These are phyloP conservation scores for Tachystola acroxantha DNA, from an alignment of 2,888 invertebrate genomes.

Conservation along the genomic window DNA sequence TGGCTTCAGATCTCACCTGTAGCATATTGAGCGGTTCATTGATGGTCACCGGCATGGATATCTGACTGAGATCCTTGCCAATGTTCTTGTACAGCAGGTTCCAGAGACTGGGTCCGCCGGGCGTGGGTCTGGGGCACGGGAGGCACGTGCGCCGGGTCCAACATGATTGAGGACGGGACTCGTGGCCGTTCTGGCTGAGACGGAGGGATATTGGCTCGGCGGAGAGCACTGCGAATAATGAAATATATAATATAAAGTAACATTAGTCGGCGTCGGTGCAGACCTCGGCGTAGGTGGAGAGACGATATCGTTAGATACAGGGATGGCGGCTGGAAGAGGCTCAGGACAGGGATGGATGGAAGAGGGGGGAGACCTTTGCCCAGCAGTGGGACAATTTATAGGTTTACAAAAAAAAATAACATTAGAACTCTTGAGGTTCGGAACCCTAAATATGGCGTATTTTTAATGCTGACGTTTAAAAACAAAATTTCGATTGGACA, in stretches of 20 bases:
- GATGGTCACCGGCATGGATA: conserved; percentile 91
- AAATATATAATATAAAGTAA: neutral
- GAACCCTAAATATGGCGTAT: too few species aligned
- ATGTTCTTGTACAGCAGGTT: conserved; percentile 89
- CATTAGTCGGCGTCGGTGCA: too few species aligned
- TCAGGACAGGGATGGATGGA: too few species aligned
- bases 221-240: conserved; percentile 41
- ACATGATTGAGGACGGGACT: conserved; percentile 14
- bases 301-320: too few species aligned
- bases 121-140: conserved; percentile 84
- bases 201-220: conserved; percentile 42
- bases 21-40: conserved; percentile 91
- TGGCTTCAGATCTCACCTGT: conserved; percentile 78
- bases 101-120: conserved; percentile 88
- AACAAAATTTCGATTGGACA: too few species aligned
- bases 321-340: too few species aligned
- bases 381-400: too few species aligned
- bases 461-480: too few species aligned
- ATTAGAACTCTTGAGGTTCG: too few species aligned
- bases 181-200: conserved; percentile 24
- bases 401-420: too few species aligned
- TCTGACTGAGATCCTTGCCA: conserved; percentile 90
- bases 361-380: too few species aligned
- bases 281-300: too few species aligned
- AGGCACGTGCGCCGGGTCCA: conserved; percentile 81